These are phyloP conservation scores for Podabrus alpinus DNA, from an alignment of 2,888 invertebrate genomes.

Conservation along the genomic window DNA sequence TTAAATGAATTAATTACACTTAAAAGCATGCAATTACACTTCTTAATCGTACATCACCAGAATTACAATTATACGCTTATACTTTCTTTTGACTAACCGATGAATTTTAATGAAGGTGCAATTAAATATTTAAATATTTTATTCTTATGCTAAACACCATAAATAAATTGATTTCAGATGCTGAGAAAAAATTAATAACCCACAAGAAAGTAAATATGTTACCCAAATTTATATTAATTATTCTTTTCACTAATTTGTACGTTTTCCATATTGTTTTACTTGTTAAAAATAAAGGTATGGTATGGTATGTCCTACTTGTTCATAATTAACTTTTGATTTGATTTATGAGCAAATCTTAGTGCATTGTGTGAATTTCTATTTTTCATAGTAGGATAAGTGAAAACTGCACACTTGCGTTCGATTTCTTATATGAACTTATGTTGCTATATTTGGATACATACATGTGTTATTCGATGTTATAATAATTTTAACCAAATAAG, in stretches of 20 bases:
- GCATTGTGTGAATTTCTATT: neutral
- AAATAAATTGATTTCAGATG: neutral
- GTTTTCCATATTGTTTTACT: neutral
- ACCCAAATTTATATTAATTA: neutral
- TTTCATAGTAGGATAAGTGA: neutral
- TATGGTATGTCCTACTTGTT: neutral
- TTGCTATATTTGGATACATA: neutral
- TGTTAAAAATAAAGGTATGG: neutral
- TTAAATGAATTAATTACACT: neutral
- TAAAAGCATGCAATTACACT: neutral
- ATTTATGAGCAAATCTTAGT: neutral
- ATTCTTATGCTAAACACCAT: neutral
- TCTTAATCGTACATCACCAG: neutral
- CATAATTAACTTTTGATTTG: neutral
- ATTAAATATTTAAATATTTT: neutral
- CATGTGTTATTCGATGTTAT: neutral
- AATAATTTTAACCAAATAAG: neutral
- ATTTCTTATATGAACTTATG: neutral
- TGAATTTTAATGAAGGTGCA: neutral
- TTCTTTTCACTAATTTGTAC: neutral
- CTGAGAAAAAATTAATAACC: neutral
- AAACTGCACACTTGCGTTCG: neutral
- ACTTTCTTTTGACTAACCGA: neutral
- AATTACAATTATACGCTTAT: neutral
- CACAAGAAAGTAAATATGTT: neutral